Base-by-base conservation (phyloP, 2,888 invertebrate genomes). In the Scaptodrosophila latifasciaeformis region DNA sequence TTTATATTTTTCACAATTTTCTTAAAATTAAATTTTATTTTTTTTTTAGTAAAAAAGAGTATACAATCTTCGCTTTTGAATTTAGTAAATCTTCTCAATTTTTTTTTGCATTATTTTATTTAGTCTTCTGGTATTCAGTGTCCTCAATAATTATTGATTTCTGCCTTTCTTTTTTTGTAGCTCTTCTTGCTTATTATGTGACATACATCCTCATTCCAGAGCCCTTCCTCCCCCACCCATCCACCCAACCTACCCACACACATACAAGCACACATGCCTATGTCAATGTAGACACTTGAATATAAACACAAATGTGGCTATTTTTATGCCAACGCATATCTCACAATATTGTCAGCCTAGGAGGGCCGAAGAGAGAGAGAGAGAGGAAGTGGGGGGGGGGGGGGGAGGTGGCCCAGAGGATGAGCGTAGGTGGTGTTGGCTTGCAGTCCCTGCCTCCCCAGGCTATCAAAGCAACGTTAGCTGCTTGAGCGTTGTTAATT, bases 61-160 rank as follows among this genome's bases (percentile, higher is more conserved):
- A n/a, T n/a, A n/a, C n/a, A n/a, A n/a, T n/a, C n/a, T n/a, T n/a
- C n/a, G n/a, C n/a, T n/a, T n/a, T n/a, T n/a, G n/a, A n/a, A n/a
- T n/a, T n/a, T n/a, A n/a, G n/a, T n/a, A n/a, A n/a, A n/a, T n/a
- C n/a, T n/a, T n/a, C n/a, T n/a, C n/a, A n/a, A n/a, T n/a, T n/a
- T n/a, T n/a, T n/a, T n/a, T n/a, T n/a, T n/a, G n/a, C n/a, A n/a
- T n/a, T n/a, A n/a, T n/a, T n/a, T n/a, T n/a, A n/a, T n/a, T n/a
- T n/a, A n/a, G n/a, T n/a, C n/a, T n/a, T n/a, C n/a, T n/a, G n/a
- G n/a, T n/a, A n/a, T n/a, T n/a, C n/a, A n/a, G n/a, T 47, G 47
- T 43, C 19, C 54, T 40, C 54, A 56, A 56, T 56, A 56, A 48
- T 48, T 54, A 56, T 56, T 54, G 54, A 56, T 56, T 56, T 37